phyloP scores from a whole-genome alignment of 2,888 invertebrate genomes.

The Dolichomitus sp. region DNA sequence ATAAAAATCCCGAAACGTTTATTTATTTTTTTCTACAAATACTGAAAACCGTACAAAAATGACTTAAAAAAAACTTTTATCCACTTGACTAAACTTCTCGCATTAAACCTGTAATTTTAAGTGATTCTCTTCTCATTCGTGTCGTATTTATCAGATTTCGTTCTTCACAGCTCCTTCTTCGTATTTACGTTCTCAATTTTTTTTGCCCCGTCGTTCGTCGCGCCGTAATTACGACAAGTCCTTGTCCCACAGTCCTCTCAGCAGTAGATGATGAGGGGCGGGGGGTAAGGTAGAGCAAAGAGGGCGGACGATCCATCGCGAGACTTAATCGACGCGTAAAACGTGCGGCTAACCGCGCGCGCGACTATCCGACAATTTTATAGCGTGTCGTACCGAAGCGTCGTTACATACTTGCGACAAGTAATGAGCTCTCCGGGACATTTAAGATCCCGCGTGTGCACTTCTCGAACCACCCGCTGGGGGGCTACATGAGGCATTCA shows the following conservation, averaged over 20 bases:
- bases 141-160: slow-evolving; percentile 4
- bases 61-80: not conserved
- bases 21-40: not conserved
- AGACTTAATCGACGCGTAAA: slow-evolving; percentile 71
- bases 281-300: slow-evolving; percentile 11
- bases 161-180: not conserved
- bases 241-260: slow-evolving; percentile 2
- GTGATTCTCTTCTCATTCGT: slow-evolving; percentile 10
- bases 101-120: slow-evolving; percentile 4
- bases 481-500: slow-evolving; percentile 14
- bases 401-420: slow-evolving; percentile 78
- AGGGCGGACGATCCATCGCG: slow-evolving; percentile 53
- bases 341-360: slow-evolving; percentile 68
- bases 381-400: slow-evolving; percentile 75
- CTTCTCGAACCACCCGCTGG: slow-evolving; percentile 65
- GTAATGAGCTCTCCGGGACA: slow-evolving; percentile 79
- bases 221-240: slow-evolving; percentile 48
- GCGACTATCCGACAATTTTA: slow-evolving; percentile 73
- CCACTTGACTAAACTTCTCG: not conserved
- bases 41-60: not conserved
- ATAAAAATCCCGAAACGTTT: no score
- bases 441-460: slow-evolving; percentile 70
- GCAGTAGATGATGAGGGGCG: not conserved
- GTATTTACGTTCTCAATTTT: not conserved
- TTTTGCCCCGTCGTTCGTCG: not conserved